Conservation (phyloP, 1,140 invertebrate genomes). For the Reticulitermes speratus region DNA sequence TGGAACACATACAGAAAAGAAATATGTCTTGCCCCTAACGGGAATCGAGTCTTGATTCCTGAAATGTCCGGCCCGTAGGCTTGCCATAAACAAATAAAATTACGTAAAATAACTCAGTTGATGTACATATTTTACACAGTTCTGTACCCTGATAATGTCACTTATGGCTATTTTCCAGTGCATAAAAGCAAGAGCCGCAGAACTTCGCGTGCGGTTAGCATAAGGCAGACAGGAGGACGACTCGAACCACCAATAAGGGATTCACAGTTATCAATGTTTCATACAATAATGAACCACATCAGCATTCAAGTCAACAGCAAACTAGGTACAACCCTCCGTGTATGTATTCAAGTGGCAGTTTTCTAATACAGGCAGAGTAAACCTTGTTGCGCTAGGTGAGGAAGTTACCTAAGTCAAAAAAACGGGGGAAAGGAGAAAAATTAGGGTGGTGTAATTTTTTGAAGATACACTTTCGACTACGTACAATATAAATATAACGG, state of each 20-base stretch:
- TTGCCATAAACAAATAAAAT: too few species aligned
- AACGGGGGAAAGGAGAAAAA: background rate
- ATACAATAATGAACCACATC: background rate
- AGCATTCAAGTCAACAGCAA: conserved; percentile 15
- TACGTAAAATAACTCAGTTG: too few species aligned
- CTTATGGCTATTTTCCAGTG: background rate
- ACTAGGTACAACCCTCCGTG: background rate
- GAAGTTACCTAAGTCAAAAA: background rate
- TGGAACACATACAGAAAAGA: too few species aligned
- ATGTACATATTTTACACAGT: too few species aligned
- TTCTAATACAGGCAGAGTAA: background rate
- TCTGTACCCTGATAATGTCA: background rate
- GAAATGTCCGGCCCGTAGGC: too few species aligned
- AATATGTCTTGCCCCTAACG: too few species aligned
- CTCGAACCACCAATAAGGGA: background rate
- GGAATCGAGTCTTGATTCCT: too few species aligned
- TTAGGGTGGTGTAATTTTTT: background rate
- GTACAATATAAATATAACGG: too few species aligned
- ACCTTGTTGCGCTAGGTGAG: background rate
- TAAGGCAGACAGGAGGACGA: background rate
- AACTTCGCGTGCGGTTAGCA: conserved; percentile 9
- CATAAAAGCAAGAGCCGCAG: background rate
- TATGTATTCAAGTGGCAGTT: background rate
- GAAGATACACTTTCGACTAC: too few species aligned
- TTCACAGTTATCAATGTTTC: background rate